Percentiles rank a stretch among this genome's conserved stretches.
Evolutionary conservation across 2,797 vertebrate species (phyloP).

Genomic region (Cacajao melanocephalus): DNA sequence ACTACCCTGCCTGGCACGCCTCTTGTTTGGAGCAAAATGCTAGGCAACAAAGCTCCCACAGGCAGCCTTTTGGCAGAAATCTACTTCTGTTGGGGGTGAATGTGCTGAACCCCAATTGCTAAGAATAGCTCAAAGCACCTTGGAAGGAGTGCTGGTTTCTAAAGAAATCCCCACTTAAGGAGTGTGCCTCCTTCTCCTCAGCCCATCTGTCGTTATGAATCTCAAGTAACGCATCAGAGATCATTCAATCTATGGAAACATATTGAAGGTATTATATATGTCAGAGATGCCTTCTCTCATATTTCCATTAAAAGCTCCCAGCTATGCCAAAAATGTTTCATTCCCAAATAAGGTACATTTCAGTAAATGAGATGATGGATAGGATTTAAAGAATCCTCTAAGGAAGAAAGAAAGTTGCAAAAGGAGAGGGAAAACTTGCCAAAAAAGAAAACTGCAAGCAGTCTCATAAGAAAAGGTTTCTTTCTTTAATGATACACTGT

Average conservation of each 20-base stretch:
- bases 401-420: constrained; percentile 15
- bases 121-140: constrained; percentile 60
- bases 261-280: constrained; percentile 63
- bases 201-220: constrained; percentile 62
- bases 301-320: constrained; percentile 59
- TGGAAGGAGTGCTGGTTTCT: constrained; percentile 53
- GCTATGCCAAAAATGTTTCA: constrained; percentile 51
- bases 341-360: constrained; percentile 59
- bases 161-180: constrained; percentile 60
- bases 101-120: constrained; percentile 58
- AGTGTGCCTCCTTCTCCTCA: constrained; percentile 7
- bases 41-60: constrained; percentile 41
- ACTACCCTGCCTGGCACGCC: neutral
- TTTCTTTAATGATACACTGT: neutral
- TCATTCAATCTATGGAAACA: constrained; percentile 54
- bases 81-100: constrained; percentile 52
- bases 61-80: constrained; percentile 53
- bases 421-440: constrained; percentile 11
- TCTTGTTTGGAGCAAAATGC: constrained; percentile 58
- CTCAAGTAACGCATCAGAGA: constrained; percentile 39
- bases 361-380: constrained; percentile 47
- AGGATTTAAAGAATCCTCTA: constrained; percentile 43
- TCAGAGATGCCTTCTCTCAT: constrained; percentile 59
- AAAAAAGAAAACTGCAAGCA: neutral
- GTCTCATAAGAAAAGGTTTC: neutral